Base-by-base conservation (phyloP, 2,797 vertebrate species). In the Sebastiscus tertius region DNA sequence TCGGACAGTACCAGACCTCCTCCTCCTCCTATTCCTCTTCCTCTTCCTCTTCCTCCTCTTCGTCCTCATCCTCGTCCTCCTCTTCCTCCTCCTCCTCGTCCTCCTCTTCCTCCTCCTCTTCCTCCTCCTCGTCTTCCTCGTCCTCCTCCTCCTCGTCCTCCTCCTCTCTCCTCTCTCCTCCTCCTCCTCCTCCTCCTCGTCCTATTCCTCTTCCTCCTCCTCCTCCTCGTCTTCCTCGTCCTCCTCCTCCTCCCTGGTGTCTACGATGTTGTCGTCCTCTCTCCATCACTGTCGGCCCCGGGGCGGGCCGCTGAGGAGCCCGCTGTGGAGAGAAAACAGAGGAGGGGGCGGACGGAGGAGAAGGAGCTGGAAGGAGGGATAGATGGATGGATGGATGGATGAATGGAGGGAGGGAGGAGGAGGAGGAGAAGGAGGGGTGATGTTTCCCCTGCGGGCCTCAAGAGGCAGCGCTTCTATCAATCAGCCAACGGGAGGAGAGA, bases 401-500 rank as follows among this genome's bases (percentile, higher is more conserved):
- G 59, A 70, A 46, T 9, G 8, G 52, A 54, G 3, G 29, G 46
- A 31, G 46, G 39, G 36, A 16, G 39, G 54, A 18, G 13, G 52
- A 46, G 5, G 22, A 11, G 63, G 24, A 29, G 60, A 16, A 11
- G 63, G 26, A 20, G 55, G 24, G 39, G 55, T n/a, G 52, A 64
- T 34, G 63, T 68, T 67, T 84, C 81, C 85, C 92, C 89, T 91
- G 76, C 72, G 88, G 94, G 88, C 75, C 67, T 89, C 86, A 77
- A 78, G 83, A 83, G 80, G 89, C 86, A 88, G 84, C 67, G 26
- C 73, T 90, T 24, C 68, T 87, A 95, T 95, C 93, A 92, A 94
- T 95, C 93, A 95, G 93, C 89, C 91, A 52, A 81, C 72, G 79
- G 94, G 91, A 89, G 84, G 79, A 85, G 81, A 77, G 81, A 77